Percentiles rank a stretch among this genome's conserved stretches.
Conservation (phyloP, 2,113 vertebrate species). For the Nesoenas mayeri region DNA sequence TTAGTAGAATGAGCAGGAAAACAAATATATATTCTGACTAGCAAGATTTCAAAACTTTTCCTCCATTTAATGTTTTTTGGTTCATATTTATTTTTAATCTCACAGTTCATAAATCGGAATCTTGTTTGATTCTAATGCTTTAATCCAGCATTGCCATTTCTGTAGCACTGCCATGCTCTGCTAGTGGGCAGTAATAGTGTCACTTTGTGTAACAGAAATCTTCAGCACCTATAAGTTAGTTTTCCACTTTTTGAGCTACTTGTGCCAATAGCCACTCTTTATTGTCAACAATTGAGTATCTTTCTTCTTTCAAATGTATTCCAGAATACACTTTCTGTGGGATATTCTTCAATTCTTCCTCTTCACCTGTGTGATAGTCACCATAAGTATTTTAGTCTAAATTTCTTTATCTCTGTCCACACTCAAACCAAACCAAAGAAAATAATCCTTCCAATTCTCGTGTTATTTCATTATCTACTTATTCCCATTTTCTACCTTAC, state of each 20-base stretch:
- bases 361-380: not conserved
- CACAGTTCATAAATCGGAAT: not conserved
- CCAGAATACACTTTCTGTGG: not conserved
- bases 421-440: not conserved
- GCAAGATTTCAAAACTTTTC: not conserved
- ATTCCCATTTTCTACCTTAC: not conserved
- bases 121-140: not conserved
- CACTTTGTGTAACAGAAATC: not conserved
- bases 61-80: not conserved
- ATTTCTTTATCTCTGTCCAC: not conserved
- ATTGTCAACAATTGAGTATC: not conserved
- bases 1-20: constrained; percentile 1
- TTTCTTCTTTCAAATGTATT: not conserved
- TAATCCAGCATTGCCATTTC: not conserved
- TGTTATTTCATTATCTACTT: not conserved
- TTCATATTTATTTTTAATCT: not conserved
- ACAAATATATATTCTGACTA: not conserved
- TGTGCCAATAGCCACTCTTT: not conserved
- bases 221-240: not conserved
- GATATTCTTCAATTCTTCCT: not conserved
- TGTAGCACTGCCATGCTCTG: not conserved
- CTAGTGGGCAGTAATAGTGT: not conserved
- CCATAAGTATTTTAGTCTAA: rapidly evolving
- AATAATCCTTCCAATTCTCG: not conserved
- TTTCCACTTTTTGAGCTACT: not conserved